phyloP scores from a whole-genome alignment of 2,888 invertebrate genomes.

The Calliopum simillimum region DNA sequence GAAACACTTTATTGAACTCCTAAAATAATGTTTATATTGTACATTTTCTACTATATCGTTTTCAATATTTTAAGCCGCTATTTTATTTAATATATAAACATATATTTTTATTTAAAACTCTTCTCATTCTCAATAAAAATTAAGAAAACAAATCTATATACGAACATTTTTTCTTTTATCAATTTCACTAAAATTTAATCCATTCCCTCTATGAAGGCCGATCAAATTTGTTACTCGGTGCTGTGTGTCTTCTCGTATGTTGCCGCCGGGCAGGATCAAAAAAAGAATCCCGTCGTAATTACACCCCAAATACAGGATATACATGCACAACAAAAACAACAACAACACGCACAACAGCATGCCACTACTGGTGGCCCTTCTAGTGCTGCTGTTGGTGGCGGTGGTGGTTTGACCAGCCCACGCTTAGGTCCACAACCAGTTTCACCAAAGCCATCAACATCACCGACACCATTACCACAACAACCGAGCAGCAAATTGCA shows the following conservation, averaged over 20 bases:
- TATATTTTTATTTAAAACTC: background rate
- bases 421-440: slow-evolving; percentile 44
- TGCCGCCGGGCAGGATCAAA: slow-evolving; percentile 89
- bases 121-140: background rate
- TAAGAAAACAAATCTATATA: background rate
- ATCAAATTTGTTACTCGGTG: slow-evolving; percentile 99
- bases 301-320: slow-evolving; percentile 66
- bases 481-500: slow-evolving; percentile 51
- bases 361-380: slow-evolving; percentile 38
- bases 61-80: background rate
- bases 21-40: background rate
- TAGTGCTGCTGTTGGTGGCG: background rate
- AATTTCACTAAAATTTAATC: background rate
- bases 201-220: slow-evolving; percentile 77
- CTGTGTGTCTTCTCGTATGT: slow-evolving; percentile 99
- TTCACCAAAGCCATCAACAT: slow-evolving; percentile 43
- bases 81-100: background rate
- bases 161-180: slow-evolving; percentile 4
- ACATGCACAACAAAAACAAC: slow-evolving; percentile 63
- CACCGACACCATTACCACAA: slow-evolving; percentile 49
- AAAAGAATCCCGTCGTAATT: slow-evolving; percentile 68
- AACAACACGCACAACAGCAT: slow-evolving; percentile 49
- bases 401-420: slow-evolving; percentile 31
- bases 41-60: background rate
- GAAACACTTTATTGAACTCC: too few species aligned